A percentile compares a stretch with the other conserved stretches of the same genome.
phyloP scores from a whole-genome alignment of 2,113 vertebrate species.

The Scomber japonicus region DNA sequence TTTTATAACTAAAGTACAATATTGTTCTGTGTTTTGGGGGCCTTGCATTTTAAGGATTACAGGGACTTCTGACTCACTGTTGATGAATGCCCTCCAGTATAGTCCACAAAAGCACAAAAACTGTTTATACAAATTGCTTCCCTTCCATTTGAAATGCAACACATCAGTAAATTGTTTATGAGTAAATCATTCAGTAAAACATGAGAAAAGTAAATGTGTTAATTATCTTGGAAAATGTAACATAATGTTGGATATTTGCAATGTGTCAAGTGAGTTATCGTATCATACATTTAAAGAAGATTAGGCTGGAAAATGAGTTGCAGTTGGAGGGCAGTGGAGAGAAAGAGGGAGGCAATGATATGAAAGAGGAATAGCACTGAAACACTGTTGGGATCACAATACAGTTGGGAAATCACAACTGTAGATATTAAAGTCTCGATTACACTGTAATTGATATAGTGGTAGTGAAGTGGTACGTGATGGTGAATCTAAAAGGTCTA shows the following conservation, averaged over 20 bases:
- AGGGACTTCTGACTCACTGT: too few species aligned
- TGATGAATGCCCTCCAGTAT: too few species aligned
- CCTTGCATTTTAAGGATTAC: too few species aligned
- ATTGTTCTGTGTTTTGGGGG: too few species aligned
- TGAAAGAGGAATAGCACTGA: neutral
- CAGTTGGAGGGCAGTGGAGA: neutral
- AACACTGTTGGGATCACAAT: neutral
- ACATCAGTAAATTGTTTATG: too few species aligned
- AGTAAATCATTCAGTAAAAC: too few species aligned
- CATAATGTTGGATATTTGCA: neutral
- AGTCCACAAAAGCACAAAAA: too few species aligned
- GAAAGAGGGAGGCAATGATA: neutral
- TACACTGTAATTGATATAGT: neutral
- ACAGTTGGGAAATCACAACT: neutral
- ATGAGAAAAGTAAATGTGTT: neutral
- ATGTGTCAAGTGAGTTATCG: too few species aligned
- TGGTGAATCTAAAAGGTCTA: constrained; percentile 2
- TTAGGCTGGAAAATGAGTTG: neutral
- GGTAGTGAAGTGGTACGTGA: neutral
- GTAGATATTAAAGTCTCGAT: neutral
- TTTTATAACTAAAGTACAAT: too few species aligned
- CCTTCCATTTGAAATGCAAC: too few species aligned
- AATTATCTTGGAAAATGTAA: constrained; percentile 2
- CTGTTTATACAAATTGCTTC: too few species aligned
- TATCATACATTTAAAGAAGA: neutral